Evolutionary conservation across 2,797 vertebrate species (phyloP).

Genomic region (Diceros bicornis): DNA sequence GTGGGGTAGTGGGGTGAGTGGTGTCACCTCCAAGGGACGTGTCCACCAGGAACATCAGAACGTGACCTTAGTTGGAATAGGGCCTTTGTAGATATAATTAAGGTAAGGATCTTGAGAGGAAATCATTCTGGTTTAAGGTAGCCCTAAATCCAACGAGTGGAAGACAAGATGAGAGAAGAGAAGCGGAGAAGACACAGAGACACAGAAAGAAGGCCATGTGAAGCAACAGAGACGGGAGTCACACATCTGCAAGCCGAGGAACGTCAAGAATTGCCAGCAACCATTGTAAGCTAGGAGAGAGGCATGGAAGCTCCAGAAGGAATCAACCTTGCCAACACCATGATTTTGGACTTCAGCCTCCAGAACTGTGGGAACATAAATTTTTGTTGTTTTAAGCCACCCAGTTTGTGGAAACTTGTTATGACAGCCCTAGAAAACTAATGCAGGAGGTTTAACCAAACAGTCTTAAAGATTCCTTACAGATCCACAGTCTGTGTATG

Average conservation of each 20-base stretch:
- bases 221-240: rapidly evolving
- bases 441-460: background rate
- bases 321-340: rapidly evolving
- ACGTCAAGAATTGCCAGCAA: rapidly evolving
- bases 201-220: rapidly evolving
- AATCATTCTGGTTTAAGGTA: background rate
- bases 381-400: rapidly evolving
- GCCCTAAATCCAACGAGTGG: background rate
- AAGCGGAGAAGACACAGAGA: rapidly evolving
- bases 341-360: too few relatives aligned
- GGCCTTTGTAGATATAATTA: rapidly evolving
- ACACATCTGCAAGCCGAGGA: rapidly evolving
- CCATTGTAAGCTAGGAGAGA: rapidly evolving
- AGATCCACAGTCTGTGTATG: rapidly evolving
- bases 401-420: background rate
- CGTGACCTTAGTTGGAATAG: background rate
- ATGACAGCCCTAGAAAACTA: rapidly evolving
- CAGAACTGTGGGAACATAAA: rapidly evolving
- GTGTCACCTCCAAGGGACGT: background rate
- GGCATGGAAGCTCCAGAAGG: rapidly evolving
- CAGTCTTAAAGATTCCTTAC: rapidly evolving
- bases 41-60: background rate
- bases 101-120: background rate
- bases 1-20: rapidly evolving
- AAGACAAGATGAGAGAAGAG: too few relatives aligned